Conservation (phyloP, 2,888 invertebrate genomes). For the Pachliopta kotzebuea region DNA sequence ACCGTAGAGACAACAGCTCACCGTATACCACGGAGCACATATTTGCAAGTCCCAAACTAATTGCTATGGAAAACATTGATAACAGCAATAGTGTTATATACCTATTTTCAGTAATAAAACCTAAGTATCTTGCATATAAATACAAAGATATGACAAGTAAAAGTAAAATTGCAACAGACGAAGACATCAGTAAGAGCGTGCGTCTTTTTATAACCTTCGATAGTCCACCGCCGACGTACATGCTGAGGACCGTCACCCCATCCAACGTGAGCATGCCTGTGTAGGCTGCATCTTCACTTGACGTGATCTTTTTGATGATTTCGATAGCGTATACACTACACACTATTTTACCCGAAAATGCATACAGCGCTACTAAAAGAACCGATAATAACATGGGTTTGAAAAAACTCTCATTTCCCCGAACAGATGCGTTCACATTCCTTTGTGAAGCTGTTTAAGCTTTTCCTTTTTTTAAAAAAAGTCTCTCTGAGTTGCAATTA, state of each 20-base stretch:
- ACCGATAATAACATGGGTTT: slow-evolving; percentile 42
- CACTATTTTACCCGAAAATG: slow-evolving; percentile 40
- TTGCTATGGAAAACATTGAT: slow-evolving; percentile 47
- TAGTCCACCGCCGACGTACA: slow-evolving; percentile 53
- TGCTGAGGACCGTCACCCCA: slow-evolving; percentile 45
- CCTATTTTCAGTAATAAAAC: slow-evolving; percentile 35
- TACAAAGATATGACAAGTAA: slow-evolving; percentile 34
- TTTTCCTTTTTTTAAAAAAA: slow-evolving; percentile 28
- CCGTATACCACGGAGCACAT: slow-evolving; percentile 51
- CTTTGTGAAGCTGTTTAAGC: background rate
- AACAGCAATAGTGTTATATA: slow-evolving; percentile 44
- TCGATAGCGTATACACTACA: slow-evolving; percentile 38
- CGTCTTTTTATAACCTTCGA: slow-evolving; percentile 47
- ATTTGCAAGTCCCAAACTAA: slow-evolving; percentile 59
- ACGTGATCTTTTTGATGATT: slow-evolving; percentile 38
- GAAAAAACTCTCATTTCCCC: slow-evolving; percentile 38
- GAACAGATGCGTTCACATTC: background rate
- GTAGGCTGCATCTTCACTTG: slow-evolving; percentile 37
- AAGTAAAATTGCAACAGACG: slow-evolving; percentile 31
- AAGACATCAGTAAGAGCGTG: slow-evolving; percentile 37
- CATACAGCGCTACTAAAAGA: slow-evolving; percentile 35
- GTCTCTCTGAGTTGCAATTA: slow-evolving; percentile 40
- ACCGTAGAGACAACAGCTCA: slow-evolving; percentile 30
- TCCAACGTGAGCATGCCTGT: slow-evolving; percentile 44
- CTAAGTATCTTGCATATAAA: slow-evolving; percentile 33